These are phyloP conservation scores for Drosophila takahashii DNA, from an alignment of 1,140 invertebrate genomes.

Conservation along the genomic window DNA sequence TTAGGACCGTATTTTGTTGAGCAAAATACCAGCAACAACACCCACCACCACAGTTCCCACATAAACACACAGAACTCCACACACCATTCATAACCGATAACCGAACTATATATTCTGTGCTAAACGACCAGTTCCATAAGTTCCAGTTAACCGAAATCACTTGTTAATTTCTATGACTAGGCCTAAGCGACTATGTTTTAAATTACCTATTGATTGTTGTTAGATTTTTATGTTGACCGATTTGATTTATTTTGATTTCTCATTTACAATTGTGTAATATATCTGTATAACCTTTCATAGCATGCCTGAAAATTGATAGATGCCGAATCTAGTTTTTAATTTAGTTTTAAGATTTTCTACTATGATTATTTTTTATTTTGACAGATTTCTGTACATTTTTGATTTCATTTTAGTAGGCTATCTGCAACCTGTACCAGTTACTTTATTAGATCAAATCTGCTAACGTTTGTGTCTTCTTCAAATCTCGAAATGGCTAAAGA, in stretches of 20 bases:
- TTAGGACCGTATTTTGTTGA: constrained; percentile 60
- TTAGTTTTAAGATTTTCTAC: constrained; percentile 15
- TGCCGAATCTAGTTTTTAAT: constrained; percentile 9
- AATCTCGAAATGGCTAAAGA: constrained; percentile 42
- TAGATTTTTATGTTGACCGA: constrained; percentile 62
- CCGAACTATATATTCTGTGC: constrained; percentile 27
- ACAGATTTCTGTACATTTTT: not conserved
- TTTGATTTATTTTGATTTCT: constrained; percentile 1
- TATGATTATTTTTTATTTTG: constrained; percentile 11
- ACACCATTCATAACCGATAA: constrained; percentile 40
- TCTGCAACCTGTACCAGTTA: constrained; percentile 47
- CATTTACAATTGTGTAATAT: constrained; percentile 4
- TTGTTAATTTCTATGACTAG: constrained; percentile 54
- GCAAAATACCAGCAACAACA: constrained; percentile 54
- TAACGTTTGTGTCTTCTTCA: constrained; percentile 69
- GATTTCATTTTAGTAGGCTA: too few relatives aligned
- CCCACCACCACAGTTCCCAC: constrained; percentile 45
- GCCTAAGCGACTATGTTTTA: constrained; percentile 7
- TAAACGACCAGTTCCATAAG: constrained; percentile 27
- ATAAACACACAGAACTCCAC: constrained; percentile 49
- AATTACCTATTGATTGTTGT: constrained; percentile 58
- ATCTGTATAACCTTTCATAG: constrained; percentile 20
- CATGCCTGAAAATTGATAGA: not conserved
- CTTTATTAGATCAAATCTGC: constrained; percentile 72
- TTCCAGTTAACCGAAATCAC: constrained; percentile 34